These are phyloP conservation scores for Microctonus aethiopoides DNA, from an alignment of 2,888 invertebrate species.

Conservation along the genomic window DNA sequence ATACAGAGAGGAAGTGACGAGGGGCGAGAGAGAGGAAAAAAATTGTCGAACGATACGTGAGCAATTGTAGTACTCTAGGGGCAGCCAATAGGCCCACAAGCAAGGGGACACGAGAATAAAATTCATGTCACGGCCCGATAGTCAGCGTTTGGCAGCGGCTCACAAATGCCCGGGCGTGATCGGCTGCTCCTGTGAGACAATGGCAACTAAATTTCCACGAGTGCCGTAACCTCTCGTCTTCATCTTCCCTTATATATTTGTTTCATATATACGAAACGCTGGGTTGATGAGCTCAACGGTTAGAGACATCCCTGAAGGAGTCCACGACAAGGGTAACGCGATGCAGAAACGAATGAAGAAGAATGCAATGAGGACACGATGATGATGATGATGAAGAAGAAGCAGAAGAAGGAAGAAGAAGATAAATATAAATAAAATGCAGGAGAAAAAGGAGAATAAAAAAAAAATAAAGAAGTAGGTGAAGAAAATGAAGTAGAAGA, in stretches of 20 bases:
- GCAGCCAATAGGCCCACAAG: slow-evolving; percentile 26
- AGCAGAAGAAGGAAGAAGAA: no score
- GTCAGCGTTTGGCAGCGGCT: slow-evolving; percentile 61
- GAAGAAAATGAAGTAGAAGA: slow-evolving; percentile 42
- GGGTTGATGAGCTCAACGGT: slow-evolving; percentile 42
- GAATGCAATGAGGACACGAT: slow-evolving; percentile 19
- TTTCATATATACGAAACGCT: slow-evolving; percentile 18
- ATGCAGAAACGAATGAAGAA: background rate
- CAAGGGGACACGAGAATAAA: slow-evolving; percentile 43
- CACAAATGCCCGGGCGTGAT: slow-evolving; percentile 52
- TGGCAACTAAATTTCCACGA: slow-evolving; percentile 60
- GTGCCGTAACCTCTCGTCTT: slow-evolving; percentile 34
- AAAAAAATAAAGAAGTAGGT: slow-evolving; percentile 30
- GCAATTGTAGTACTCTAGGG: slow-evolving; percentile 29
- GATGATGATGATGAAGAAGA: slow-evolving; percentile 9
- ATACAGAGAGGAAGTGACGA: background rate
- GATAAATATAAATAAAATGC: no score
- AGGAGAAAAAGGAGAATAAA: slow-evolving; percentile 23
- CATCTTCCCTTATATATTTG: background rate
- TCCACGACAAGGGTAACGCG: slow-evolving; percentile 13
- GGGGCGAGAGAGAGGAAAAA: background rate
- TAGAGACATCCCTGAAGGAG: slow-evolving; percentile 36
- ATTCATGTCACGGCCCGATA: slow-evolving; percentile 54
- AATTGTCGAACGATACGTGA: slow-evolving; percentile 31
- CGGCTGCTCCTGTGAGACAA: slow-evolving; percentile 60